These are phyloP conservation scores for Pipa parva DNA, from an alignment of 2,113 vertebrate species.

Conservation along the genomic window DNA sequence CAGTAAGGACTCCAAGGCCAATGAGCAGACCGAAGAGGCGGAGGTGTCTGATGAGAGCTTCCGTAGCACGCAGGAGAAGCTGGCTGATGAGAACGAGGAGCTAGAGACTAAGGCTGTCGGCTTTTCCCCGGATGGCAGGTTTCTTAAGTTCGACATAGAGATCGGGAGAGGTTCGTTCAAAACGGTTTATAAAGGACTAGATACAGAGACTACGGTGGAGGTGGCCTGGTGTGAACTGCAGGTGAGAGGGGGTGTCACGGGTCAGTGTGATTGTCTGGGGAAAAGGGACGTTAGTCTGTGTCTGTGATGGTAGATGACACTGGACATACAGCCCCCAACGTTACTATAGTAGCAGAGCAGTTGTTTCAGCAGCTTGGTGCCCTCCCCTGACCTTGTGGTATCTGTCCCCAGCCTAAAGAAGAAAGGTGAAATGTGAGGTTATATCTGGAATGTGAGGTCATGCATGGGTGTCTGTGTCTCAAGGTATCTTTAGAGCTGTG, in stretches of 20 bases:
- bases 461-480: no score
- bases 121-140: constrained; percentile 90
- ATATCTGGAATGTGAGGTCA: no score
- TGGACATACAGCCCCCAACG: not conserved
- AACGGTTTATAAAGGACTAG: constrained; percentile 95
- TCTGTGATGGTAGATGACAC: no score
- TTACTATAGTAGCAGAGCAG: no score
- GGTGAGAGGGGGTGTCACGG: constrained; percentile 60
- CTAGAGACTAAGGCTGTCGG: constrained; percentile 95
- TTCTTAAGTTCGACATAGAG: constrained; percentile 97
- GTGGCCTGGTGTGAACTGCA: constrained; percentile 98
- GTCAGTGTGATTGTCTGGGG: not conserved
- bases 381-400: no score
- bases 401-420: no score
- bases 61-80: constrained; percentile 69
- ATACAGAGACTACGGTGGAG: constrained; percentile 96
- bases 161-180: constrained; percentile 96
- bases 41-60: constrained; percentile 53
- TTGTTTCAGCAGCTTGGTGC: no score
- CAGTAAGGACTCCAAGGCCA: constrained; percentile 53
- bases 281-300: not conserved
- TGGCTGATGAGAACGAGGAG: constrained; percentile 85
- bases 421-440: no score
- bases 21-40: constrained; percentile 53
- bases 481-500: no score